Evolutionary conservation across 2,888 invertebrate genomes (phyloP).

Genomic region (Malthinus flaveolus): DNA sequence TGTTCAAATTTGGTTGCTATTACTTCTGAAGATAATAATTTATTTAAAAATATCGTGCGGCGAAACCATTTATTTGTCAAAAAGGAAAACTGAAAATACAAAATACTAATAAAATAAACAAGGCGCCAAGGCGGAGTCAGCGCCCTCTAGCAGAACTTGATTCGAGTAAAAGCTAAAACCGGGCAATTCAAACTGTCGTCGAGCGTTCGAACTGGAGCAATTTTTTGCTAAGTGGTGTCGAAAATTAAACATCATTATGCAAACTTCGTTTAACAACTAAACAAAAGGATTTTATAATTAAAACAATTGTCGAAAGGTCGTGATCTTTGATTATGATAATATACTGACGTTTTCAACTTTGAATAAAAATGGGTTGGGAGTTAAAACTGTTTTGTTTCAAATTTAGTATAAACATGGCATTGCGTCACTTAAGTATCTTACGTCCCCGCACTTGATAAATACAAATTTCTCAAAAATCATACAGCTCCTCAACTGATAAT

Average conservation of each 20-base stretch:
- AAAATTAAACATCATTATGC: neutral
- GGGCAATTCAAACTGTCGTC: too few relatives aligned
- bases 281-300: slow-evolving; percentile 7
- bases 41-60: too few relatives aligned
- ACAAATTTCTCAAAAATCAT: slow-evolving; percentile 21
- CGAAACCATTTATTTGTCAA: too few relatives aligned
- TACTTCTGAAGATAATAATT: neutral
- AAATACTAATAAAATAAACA: neutral
- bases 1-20: neutral
- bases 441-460: slow-evolving; percentile 17
- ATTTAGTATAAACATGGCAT: slow-evolving; percentile 20
- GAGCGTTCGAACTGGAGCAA: too few relatives aligned
- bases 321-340: slow-evolving; percentile 16
- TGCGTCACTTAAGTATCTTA: slow-evolving; percentile 20
- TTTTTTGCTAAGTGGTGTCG: too few relatives aligned
- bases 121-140: too few relatives aligned
- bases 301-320: slow-evolving; percentile 10
- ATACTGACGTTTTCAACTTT: slow-evolving; percentile 9
- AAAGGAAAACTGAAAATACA: neutral
- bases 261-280: slow-evolving; percentile 1
- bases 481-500: slow-evolving; percentile 20
- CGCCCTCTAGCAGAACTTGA: too few relatives aligned
- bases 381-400: slow-evolving; percentile 18
- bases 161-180: too few relatives aligned
- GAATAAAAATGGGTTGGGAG: slow-evolving; percentile 16